These are phyloP conservation scores for Panzeria rudis DNA, from an alignment of 2,888 invertebrate species.

Conservation along the genomic window DNA sequence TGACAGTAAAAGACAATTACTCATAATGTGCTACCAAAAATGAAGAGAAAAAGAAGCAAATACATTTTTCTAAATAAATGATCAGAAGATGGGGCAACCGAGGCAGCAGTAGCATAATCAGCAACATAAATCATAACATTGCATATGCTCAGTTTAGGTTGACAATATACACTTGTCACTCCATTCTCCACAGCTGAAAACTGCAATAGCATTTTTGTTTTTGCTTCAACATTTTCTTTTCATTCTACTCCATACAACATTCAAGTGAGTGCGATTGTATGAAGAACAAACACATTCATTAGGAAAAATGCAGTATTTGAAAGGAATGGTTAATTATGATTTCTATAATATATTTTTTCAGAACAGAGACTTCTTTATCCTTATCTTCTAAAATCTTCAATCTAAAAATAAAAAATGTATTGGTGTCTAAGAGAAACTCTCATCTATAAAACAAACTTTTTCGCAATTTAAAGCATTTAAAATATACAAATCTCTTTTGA, in stretches of 20 bases:
- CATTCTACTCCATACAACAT: conserved; percentile 41
- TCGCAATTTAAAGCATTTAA: too few species aligned
- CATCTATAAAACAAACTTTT: too few species aligned
- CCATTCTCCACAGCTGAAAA: conserved; percentile 51
- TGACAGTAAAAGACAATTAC: conserved; percentile 70
- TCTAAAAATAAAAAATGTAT: background rate
- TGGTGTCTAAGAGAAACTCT: too few species aligned
- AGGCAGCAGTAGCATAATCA: conserved; percentile 11
- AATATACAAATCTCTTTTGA: too few species aligned
- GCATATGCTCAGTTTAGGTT: conserved; percentile 62
- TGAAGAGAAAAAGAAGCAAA: background rate
- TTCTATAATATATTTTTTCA: background rate
- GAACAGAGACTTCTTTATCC: too few species aligned
- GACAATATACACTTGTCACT: conserved; percentile 69
- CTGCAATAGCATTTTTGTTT: conserved; percentile 14
- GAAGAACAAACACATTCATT: conserved; percentile 60
- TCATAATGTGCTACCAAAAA: conserved; percentile 64
- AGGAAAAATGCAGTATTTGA: conserved; percentile 9
- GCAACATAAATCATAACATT: conserved; percentile 54
- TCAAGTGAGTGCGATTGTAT: conserved; percentile 52
- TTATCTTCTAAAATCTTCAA: background rate
- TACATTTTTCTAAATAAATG: conserved; percentile 39
- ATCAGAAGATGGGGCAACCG: conserved; percentile 26
- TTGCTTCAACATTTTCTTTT: conserved; percentile 2
- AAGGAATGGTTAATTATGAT: conserved; percentile 1